Evolutionary conservation across 2,113 vertebrate species (phyloP), one percentile per base, ranked within the genome.

Genomic region (Pantherophis guttatus): DNA sequence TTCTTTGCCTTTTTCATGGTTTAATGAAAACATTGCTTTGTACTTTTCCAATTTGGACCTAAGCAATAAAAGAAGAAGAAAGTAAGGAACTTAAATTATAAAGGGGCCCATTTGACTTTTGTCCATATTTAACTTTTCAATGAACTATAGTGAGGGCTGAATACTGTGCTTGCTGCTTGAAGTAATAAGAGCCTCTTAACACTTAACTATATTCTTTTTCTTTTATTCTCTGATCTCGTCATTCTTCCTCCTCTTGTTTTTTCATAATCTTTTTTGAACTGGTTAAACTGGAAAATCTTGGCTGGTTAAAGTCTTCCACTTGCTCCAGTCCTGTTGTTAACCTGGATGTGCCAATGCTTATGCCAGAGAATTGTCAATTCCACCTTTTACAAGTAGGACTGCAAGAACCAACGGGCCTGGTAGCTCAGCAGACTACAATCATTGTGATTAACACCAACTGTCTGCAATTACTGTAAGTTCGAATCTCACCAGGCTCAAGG

Each of bases 271-370:
- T 17, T 17, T 65, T 70, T 39, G 39, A 53, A 52, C 53, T 57
- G 52, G n/a, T n/a, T n/a, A n/a, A n/a, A n/a, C n/a, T n/a, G n/a
- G 81, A 26, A 58, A 57, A 44, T 54, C 62, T 24, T 62, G 89
- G 21, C n/a, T 92, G 86, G 91, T 94, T 93, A 93, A 93, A 94
- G 88, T 54, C 86, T 94, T 94, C 91, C 86, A 65, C 89, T 94
- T 55, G 39, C 57, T 91, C 59, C 81, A 87, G 85, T 92, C 91
- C 89, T 81, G 91, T 91, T 91, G 85, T 88, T 90, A 87, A 24
- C 39, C 91, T 90, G 26, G 88, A 91, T 9, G 29, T 87, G 62
- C 86, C 62, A 91, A 87, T 48, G 21, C 89, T 90, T 58, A 81
- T 58, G 91, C 59, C 81, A 53, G 86, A 92, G 59, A 85, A 55